Base-by-base conservation (phyloP, 2,888 invertebrate species). In the Drosophila lacicola region DNA sequence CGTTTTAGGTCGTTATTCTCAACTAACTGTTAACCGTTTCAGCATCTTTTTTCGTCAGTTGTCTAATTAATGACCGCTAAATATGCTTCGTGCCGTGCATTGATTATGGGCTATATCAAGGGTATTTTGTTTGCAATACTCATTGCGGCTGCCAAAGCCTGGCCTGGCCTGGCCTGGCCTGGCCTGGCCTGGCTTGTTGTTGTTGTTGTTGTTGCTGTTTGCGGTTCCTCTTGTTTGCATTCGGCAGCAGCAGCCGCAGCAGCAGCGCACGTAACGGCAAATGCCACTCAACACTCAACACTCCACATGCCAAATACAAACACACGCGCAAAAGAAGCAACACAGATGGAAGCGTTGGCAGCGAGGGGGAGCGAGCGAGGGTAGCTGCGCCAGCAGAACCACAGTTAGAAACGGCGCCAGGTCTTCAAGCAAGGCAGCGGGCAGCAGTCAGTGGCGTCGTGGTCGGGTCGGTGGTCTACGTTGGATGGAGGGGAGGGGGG, bases 291-390 rank as follows among this genome's bases (percentile, higher is more conserved):
- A 67, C 76, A 87, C 69, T 75, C 82, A 70, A 60, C 85, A 44
- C 78, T 79, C 66, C 63, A 78, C 81, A 83, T 80, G 87, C 75
- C 78, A 87, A 82, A 80, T 55, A 65, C 87, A 83, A 87, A 83
- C 74, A 72, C 29, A 8, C 29, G 29, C 29, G 21, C 56, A 58
- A 63, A 62, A 69, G 50, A 53, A 56, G 53, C 58, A 56, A 4
- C 49, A 33, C 17, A 47, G 41, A 55, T 42, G 74, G 46, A 33
- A 5, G 14, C 42, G 29, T 8, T 8, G 29, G 8, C 8, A 29
- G 29, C 29, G 29, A 29, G 3, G 17, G 25, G 51, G 13, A 14
- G 37, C 14, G 51, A 37, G 51, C 51, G 39, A 14, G 51, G 29
- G 33, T 34, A 45, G 21, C 4, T 11, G 42, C 41, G 17, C 10